Base-by-base conservation (phyloP, 2,797 vertebrate genomes). In the Eurystomus glaucurus region DNA sequence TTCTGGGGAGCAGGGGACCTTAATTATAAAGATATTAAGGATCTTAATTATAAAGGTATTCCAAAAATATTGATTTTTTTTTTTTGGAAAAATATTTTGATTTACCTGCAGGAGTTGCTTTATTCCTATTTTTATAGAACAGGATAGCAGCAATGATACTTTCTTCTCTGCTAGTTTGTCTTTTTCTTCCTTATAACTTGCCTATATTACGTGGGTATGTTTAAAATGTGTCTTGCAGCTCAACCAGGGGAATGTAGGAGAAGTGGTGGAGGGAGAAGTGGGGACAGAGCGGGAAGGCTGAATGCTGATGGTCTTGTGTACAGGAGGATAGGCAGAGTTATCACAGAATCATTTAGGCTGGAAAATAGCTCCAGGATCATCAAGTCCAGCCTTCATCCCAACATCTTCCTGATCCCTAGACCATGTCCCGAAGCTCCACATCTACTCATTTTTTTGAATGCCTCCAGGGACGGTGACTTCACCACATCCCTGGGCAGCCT, bases 1-100 rank as follows among this genome's bases (percentile, higher is more conserved):
- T 79, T 90, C 51, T 93, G 82, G 25, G 66, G 84, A 76, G 14
- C 70, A 33, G 37, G 37, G 37, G 37, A 37, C 51, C 70, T 90
- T 64, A 62, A 11, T 82, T 11, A 64, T 10, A n/a, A 70, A 88
- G 5, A 14, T 72, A 22, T 22, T 76, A 37, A 37, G 37, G 37
- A 37, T 55, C 70, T 90, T 64, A 62, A 11, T 82, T 11, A 64
- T 10, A n/a, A 70, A 88, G 5, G 12, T 72, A 22, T 22, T 81
- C 14, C 4, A 57, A 88, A 88, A 79, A 22, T 19, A 31, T 0
- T 43, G 20, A 28, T 43, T 84, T 91, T 61, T 79, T 43, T 84
- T 91, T 61, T 79, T 92, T 78, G 37, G 43, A 4, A 52, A 48
- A 26, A 20, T 3, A 26, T 35, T 72, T 74, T 9, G 2, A 39